Conservation (phyloP, 2,797 vertebrate species). For the Sciaenops ocellatus region DNA sequence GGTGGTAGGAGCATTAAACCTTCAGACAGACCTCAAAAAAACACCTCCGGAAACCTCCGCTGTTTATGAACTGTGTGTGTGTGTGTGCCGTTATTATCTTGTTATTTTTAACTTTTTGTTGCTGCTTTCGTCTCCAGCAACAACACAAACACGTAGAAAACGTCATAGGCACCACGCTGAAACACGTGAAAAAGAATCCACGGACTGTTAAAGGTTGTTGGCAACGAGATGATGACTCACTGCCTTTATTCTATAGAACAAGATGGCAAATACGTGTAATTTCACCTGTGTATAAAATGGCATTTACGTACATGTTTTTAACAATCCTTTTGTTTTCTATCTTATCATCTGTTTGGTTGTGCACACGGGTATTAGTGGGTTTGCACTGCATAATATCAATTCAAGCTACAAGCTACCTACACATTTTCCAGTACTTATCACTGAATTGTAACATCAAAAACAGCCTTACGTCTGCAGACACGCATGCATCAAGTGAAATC, state of each 20-base stretch:
- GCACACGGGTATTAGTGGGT: neutral
- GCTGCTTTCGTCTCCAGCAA: neutral
- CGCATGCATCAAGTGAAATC: neutral
- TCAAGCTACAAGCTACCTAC: neutral
- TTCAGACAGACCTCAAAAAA: conserved; percentile 1
- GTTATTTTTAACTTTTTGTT: conserved; percentile 1
- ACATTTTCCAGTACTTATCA: neutral
- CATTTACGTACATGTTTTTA: neutral
- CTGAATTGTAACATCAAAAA: neutral
- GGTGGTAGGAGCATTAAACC: neutral
- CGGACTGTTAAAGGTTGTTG: neutral
- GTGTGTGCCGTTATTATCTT: neutral
- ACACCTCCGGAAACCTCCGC: neutral
- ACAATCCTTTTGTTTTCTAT: neutral
- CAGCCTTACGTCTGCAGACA: neutral
- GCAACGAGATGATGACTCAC: conserved; percentile 21
- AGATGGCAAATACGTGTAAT: neutral
- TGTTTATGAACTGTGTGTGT: neutral
- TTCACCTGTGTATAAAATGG: neutral
- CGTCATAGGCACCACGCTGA: neutral
- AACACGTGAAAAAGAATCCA: neutral
- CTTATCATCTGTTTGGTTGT: neutral
- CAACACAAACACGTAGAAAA: neutral
- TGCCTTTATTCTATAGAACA: neutral
- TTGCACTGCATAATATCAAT: neutral